Conservation (phyloP, 2,113 vertebrate genomes). For the Camelus dromedarius region DNA sequence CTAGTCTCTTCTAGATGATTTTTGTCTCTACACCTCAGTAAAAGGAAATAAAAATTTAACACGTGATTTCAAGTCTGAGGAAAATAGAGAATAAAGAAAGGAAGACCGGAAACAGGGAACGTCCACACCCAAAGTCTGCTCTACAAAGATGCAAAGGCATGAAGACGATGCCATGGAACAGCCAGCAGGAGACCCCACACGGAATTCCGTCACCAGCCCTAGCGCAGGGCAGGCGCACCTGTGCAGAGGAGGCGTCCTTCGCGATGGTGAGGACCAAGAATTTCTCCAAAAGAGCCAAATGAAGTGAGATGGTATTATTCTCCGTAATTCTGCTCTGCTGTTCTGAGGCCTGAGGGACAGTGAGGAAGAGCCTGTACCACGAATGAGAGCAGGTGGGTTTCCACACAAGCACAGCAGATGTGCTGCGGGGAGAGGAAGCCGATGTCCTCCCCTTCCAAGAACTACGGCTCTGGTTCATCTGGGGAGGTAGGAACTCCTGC, state of each 20-base stretch:
- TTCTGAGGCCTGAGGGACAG: not conserved
- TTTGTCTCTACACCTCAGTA: not conserved
- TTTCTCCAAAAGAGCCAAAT: not conserved
- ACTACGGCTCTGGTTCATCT: not conserved
- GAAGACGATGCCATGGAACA: not conserved
- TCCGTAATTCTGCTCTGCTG: not conserved
- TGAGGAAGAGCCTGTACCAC: not conserved
- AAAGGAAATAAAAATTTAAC: not conserved
- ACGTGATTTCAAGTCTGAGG: not conserved
- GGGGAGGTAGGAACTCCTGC: not conserved
- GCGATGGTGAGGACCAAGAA: not conserved
- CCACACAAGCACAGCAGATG: not conserved
- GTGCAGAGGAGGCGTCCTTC: not conserved
- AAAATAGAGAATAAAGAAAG: not conserved
- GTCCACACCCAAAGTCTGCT: not conserved
- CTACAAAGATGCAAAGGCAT: not conserved
- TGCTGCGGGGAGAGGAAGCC: not conserved
- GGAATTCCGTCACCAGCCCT: not conserved
- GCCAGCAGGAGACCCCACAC: not conserved
- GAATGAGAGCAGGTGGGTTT: not conserved
- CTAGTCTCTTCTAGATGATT: not conserved
- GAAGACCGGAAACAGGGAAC: not conserved
- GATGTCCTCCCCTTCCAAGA: not conserved
- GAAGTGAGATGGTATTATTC: not conserved
- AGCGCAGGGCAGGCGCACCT: not conserved